Conservation (phyloP, 2,888 invertebrate species). For the Pachydiplax longipennis region DNA sequence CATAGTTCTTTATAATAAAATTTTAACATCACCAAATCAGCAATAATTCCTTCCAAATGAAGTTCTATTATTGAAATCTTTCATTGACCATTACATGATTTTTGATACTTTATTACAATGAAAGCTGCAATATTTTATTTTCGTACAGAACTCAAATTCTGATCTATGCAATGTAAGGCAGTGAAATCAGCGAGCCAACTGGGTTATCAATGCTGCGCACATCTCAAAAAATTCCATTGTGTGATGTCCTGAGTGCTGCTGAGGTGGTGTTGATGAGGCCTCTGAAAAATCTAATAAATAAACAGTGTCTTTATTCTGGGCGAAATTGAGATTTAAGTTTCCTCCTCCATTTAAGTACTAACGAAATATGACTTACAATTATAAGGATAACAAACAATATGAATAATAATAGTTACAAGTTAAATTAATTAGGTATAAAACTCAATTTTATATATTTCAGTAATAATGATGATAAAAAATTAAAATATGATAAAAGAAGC, state of each 20-base stretch:
- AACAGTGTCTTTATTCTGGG: no score
- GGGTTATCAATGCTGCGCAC: slow-evolving; percentile 98
- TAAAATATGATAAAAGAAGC: no score
- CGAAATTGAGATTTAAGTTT: no score
- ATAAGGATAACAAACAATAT: no score
- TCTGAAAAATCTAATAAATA: slow-evolving; percentile 46
- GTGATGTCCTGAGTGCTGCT: slow-evolving; percentile 74
- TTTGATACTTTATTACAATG: neutral
- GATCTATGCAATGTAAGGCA: neutral
- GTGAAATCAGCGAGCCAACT: slow-evolving; percentile 82
- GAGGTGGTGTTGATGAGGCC: slow-evolving; percentile 54
- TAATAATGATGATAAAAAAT: no score
- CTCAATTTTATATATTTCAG: no score
- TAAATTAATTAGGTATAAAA: no score
- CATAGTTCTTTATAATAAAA: neutral
- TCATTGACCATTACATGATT: neutral
- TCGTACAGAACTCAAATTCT: neutral
- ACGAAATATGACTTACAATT: no score
- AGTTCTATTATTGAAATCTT: neutral
- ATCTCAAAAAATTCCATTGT: slow-evolving; percentile 99
- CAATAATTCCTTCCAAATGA: neutral
- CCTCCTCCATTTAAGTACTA: no score
- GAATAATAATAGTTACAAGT: no score
- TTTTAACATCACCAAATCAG: neutral
- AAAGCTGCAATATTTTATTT: neutral